Evolutionary conservation across 2,113 vertebrate genomes (phyloP).

Genomic region (Sinocyclocheilus rhinocerous): DNA sequence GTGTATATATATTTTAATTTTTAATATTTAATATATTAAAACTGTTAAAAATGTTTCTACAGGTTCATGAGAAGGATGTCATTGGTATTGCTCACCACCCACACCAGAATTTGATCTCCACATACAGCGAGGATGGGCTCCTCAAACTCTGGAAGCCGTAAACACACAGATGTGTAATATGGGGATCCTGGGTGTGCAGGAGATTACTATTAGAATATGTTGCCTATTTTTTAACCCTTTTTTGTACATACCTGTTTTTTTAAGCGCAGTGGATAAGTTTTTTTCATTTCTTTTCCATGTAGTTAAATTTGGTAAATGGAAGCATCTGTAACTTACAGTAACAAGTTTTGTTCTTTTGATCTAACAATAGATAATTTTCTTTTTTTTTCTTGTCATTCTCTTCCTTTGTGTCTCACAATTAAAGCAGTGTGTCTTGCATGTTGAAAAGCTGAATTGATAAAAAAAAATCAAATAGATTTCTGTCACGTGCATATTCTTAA

Average conservation of each 20-base stretch:
- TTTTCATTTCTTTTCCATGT: background rate
- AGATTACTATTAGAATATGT: background rate
- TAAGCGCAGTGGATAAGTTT: background rate
- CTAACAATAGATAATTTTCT: background rate
- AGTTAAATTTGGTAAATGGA: background rate
- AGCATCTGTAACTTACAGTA: background rate
- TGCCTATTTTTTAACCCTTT: background rate
- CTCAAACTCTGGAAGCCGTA: constrained; percentile 81
- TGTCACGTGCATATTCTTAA: background rate
- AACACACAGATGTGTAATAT: constrained; percentile 17
- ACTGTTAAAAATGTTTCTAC: constrained; percentile 58
- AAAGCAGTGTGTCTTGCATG: background rate
- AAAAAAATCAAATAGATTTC: no score
- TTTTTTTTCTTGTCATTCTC: background rate
- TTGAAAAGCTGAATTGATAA: background rate
- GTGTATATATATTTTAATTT: no score
- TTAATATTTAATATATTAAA: no score
- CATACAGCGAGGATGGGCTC: constrained; percentile 96
- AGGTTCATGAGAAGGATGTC: constrained; percentile 98
- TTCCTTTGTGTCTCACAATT: constrained; percentile 4
- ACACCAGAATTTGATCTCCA: constrained; percentile 94
- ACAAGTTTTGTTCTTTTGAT: background rate
- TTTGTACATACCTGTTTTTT: constrained; percentile 52
- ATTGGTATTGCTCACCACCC: constrained; percentile 98
- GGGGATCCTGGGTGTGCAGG: background rate